Base-by-base conservation (phyloP, 2,797 vertebrate genomes). In the Glossophaga mutica region DNA sequence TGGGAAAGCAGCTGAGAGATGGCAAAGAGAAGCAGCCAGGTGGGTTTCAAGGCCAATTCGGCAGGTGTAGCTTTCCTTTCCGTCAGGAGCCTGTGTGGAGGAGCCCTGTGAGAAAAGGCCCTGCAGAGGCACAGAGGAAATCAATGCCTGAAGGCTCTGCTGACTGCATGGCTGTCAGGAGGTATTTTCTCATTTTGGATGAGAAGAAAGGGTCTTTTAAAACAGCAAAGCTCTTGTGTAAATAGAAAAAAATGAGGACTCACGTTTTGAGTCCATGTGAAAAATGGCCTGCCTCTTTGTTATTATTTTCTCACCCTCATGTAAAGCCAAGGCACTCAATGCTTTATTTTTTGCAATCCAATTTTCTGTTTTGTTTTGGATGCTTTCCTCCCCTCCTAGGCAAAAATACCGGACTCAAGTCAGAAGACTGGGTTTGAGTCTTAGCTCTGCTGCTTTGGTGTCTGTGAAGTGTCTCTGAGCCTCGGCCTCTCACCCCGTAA, bases 201-300 rank as follows among this genome's bases (percentile, higher is more conserved):
- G 67, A 96, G 88, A 95, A 97, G 85, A 95, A 97, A 96, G 86
- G 70, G 59, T 67, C 88, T 87, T 97, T 96, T 92, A 90, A 89
- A 87, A 92, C 29, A 95, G 70, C 86, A 94, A 81, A 48, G 59
- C 59, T 93, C 39, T 91, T 50, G 32, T 91, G 46, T 59, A 92
- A 90, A 85, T 26, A 79, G 90, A 55, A 24, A 68, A 44, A 67
- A 52, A 62, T 16, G 68, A 74, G 57, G 70, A 37, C 90, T 96
- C 70, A 77, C 52, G 55, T 95, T 96, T 55, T 76, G 68, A 88
- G 42, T 88, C 65, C 73, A 59, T 0, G 7, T 92, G 94, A 96
- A 97, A 97, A 94, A 96, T 71, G 37, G 48, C 34, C 67, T 74
- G 42, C 34, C 62, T 88, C 92, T 88, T 95, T 94, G 68, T 96